A percentile compares a stretch with the other conserved stretches of the same genome.
Evolutionary conservation across 2,888 invertebrate species (phyloP).

Genomic region (Tanytarsus gracilentus): DNA sequence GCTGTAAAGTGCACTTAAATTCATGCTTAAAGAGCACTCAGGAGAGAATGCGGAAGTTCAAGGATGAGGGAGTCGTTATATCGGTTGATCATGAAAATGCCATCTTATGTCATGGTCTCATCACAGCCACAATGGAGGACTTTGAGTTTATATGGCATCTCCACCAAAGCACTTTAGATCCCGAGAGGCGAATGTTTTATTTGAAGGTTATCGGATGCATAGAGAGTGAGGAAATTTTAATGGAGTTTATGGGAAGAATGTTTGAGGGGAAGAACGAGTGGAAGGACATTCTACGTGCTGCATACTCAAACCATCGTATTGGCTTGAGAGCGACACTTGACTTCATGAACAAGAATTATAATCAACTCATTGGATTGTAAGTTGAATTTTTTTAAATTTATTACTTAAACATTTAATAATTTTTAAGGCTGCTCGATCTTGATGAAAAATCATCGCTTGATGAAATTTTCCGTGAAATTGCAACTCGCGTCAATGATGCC

Average conservation of each 20-base stretch:
- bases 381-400: background rate
- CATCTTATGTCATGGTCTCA: slow-evolving; percentile 13
- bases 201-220: slow-evolving; percentile 16
- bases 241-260: slow-evolving; percentile 9
- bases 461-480: slow-evolving; percentile 9
- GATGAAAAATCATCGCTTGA: background rate
- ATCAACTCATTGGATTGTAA: slow-evolving; percentile 22
- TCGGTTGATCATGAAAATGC: slow-evolving; percentile 15
- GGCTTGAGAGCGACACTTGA: slow-evolving; percentile 8
- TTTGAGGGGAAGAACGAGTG: slow-evolving; percentile 11
- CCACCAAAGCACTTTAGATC: background rate
- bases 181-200: background rate
- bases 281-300: slow-evolving; percentile 10
- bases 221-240: slow-evolving; percentile 13
- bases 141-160: slow-evolving; percentile 19
- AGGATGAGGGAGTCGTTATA: background rate
- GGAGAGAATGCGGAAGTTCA: background rate
- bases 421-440: background rate
- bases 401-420: background rate
- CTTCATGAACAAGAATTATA: background rate
- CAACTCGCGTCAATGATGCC: background rate
- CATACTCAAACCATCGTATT: slow-evolving; percentile 5
- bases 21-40: slow-evolving; percentile 10
- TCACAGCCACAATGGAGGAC: background rate
- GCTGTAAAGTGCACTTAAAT: slow-evolving; percentile 13